Conservation (phyloP, 2,797 vertebrate species). For the Mus minutoides region DNA sequence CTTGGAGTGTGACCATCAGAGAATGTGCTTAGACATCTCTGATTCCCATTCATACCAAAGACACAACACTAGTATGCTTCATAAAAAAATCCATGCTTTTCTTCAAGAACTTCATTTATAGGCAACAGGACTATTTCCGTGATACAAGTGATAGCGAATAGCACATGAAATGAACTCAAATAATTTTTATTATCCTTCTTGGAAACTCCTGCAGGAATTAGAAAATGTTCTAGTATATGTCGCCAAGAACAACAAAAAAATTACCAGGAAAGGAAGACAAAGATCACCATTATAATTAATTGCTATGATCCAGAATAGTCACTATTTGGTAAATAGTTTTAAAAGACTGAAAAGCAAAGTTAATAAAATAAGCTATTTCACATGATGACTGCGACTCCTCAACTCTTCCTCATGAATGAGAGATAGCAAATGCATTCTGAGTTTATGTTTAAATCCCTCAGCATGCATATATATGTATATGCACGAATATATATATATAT, state of each 20-base stretch:
- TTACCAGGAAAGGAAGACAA: constrained; percentile 39
- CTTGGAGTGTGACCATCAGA: background rate
- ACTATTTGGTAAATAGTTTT: constrained; percentile 58
- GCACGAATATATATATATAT: background rate
- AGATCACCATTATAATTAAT: constrained; percentile 63
- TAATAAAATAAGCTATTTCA: constrained; percentile 67
- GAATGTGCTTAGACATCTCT: background rate
- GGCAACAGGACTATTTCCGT: background rate
- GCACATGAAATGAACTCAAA: constrained; percentile 60
- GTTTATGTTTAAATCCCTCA: constrained; percentile 35
- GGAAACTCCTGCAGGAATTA: constrained; percentile 61
- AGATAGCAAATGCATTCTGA: constrained; percentile 45
- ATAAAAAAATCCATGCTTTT: background rate
- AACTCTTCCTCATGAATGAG: constrained; percentile 44
- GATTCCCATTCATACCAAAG: background rate
- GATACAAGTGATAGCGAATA: constrained; percentile 1
- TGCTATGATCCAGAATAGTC: constrained; percentile 60
- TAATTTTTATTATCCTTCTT: constrained; percentile 53
- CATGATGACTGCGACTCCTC: background rate
- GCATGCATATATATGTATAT: background rate
- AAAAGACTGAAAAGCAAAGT: constrained; percentile 59
- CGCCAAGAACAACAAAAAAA: constrained; percentile 51
- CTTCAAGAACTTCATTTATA: constrained; percentile 35
- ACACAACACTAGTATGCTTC: background rate
- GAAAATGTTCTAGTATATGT: constrained; percentile 36